Conservation (phyloP, 2,888 invertebrate species). For the Acleris cristana region DNA sequence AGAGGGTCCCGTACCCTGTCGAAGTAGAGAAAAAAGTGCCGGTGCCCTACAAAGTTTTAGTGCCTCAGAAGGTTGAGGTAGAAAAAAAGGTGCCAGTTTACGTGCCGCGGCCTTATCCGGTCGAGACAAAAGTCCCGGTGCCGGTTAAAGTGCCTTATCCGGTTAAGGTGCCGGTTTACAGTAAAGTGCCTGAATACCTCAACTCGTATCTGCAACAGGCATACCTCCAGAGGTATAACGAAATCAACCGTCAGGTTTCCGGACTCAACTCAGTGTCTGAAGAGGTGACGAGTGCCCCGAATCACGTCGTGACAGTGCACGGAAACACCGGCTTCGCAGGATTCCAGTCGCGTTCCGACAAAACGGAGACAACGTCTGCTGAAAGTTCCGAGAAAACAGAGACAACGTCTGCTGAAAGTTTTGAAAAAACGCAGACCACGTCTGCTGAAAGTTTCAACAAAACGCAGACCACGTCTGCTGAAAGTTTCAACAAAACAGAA, state of each 20-base stretch:
- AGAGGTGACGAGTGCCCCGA: constrained; percentile 45
- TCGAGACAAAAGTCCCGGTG: constrained; percentile 72
- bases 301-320: constrained; percentile 62
- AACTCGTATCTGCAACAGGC: constrained; percentile 55
- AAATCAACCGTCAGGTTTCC: constrained; percentile 42
- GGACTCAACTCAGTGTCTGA: constrained; percentile 37
- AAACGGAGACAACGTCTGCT: constrained; percentile 35
- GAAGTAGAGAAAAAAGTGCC: constrained; percentile 78
- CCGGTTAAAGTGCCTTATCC: constrained; percentile 49
- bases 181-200: constrained; percentile 40
- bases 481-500: constrained; percentile 31
- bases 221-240: constrained; percentile 58
- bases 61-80: constrained; percentile 59
- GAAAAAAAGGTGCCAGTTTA: constrained; percentile 64
- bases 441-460: constrained; percentile 28
- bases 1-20: constrained; percentile 73
- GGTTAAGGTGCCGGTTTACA: constrained; percentile 46
- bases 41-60: constrained; percentile 50
- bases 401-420: constrained; percentile 32
- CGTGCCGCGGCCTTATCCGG: constrained; percentile 47
- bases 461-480: constrained; percentile 34
- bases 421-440: constrained; percentile 36
- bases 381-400: constrained; percentile 33
- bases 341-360: constrained; percentile 67
- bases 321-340: constrained; percentile 63